Base-by-base conservation (phyloP, 2,888 invertebrate species). In the Invenusta paracnida region DNA sequence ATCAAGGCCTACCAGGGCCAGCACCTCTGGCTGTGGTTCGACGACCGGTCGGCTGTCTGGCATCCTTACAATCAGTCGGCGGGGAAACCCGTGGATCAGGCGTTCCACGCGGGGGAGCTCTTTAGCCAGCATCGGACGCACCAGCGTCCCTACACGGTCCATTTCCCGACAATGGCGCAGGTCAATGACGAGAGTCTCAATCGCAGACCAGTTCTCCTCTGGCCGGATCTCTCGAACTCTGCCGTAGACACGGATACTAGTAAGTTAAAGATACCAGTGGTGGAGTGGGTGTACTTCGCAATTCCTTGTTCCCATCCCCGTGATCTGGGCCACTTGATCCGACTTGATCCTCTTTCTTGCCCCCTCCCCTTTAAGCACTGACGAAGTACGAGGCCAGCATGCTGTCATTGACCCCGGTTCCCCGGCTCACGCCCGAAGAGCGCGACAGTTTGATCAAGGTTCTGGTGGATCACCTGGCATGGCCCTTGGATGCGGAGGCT, bases 101-200 rank as follows among this genome's bases (percentile, higher is more conserved):
- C 95, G 0, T 95, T 95, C 89, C 94, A 94, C 92, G 93, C 93
- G 82, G 91, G 91, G 11, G 90, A 91, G 81, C 89, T 67, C 83
- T n/a, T 83, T 86, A 83, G 13, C 84, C 93, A 94, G 87, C 94
- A 95, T 86, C 93, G 93, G 17, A 94, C 94, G 88, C 94, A 94
- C 0, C 92, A 95, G 0, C 93, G 95, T 88, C 93, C 94, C 66
- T 95, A 95, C 90, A 94, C 94, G 0, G 94, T 95, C 0, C 94
- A 94, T 85, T 95, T 95, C 89, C 94, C 93, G 31, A 94, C 94
- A 85, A 95, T 95, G 95, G 93, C 94, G 23, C 89, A 93, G 92
- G 90, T 93, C 17, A 95, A 95, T 90, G 95, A 95, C 90, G 95
- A 95, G 88, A 95, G 94, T 29, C 94, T 94, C n/a, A 95, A 95